Conservation (phyloP, 30 jellyfish, hydroid and myxozoan genomes). For the Mastigias papua region DNA sequence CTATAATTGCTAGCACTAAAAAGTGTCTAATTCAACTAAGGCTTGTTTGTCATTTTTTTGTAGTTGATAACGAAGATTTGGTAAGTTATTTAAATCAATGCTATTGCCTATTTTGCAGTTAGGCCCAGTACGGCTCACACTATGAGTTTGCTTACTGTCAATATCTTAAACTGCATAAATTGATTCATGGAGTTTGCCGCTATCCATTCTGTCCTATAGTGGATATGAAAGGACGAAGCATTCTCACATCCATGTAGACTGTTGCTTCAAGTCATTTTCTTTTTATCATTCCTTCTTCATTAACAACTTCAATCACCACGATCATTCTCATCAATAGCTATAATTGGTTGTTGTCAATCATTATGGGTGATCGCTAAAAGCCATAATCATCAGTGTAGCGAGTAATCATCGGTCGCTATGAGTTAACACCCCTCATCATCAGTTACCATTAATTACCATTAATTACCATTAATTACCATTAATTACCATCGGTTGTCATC, state of each 20-base stretch:
- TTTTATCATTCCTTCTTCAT: too few species aligned
- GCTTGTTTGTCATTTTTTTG: conserved; percentile 1
- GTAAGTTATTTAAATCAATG: background rate
- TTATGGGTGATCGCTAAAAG: too few species aligned
- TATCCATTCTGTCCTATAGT: background rate
- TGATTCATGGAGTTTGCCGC: conserved; percentile 24
- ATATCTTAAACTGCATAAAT: conserved; percentile 10
- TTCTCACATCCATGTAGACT: background rate
- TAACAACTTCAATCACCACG: background rate
- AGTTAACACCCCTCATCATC: too few species aligned
- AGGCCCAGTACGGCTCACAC: conserved; percentile 37
- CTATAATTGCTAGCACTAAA: background rate
- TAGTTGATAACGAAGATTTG: conserved; percentile 75
- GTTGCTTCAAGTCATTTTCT: background rate
- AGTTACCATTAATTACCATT: too few species aligned
- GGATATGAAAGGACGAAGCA: conserved; percentile 29
- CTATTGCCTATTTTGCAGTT: conserved; percentile 3
- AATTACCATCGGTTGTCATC: too few species aligned
- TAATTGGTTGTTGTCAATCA: too few species aligned
- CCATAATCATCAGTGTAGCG: too few species aligned
- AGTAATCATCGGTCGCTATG: too few species aligned
- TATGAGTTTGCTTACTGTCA: conserved; percentile 20
- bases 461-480: too few species aligned
- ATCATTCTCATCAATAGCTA: background rate
- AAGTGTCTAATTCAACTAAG: background rate